A percentile compares a stretch with the other conserved stretches of the same genome.
phyloP scores from a whole-genome alignment of 1,140 invertebrate genomes.

The Hyposmocoma kahamanoa region DNA sequence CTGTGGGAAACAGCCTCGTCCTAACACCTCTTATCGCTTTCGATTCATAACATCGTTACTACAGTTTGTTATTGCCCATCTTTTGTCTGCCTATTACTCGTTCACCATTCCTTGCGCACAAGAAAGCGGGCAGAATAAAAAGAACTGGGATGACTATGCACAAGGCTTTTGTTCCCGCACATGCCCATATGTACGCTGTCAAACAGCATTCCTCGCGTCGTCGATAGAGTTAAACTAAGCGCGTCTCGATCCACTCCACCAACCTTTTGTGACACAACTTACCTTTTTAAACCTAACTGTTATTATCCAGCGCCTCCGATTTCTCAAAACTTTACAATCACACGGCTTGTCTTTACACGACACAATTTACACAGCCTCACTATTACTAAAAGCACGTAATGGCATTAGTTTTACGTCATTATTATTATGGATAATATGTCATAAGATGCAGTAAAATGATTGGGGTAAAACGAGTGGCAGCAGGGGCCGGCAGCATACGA shows the following conservation, averaged over 20 bases:
- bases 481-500: constrained; percentile 27
- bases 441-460: constrained; percentile 39
- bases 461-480: constrained; percentile 54
- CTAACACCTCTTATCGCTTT: constrained; percentile 28
- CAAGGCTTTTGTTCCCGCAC: constrained; percentile 69
- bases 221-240: constrained; percentile 46
- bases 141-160: constrained; percentile 59
- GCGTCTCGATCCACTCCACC: constrained; percentile 51
- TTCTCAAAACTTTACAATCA: constrained; percentile 30
- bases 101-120: constrained; percentile 21
- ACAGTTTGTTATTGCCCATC: not conserved
- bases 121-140: constrained; percentile 47
- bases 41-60: constrained; percentile 25
- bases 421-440: constrained; percentile 41
- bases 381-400: constrained; percentile 20
- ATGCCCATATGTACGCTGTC: constrained; percentile 57
- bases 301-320: constrained; percentile 42
- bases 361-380: constrained; percentile 37
- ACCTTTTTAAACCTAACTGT: constrained; percentile 70
- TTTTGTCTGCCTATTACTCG: constrained; percentile 10
- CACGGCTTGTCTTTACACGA: constrained; percentile 37
- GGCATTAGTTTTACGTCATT: constrained; percentile 52
- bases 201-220: constrained; percentile 65
- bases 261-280: constrained; percentile 63
- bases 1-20: constrained; percentile 32